These are phyloP conservation scores for Teinopalpus imperialis DNA, from an alignment of 2,888 invertebrate genomes.

Conservation along the genomic window DNA sequence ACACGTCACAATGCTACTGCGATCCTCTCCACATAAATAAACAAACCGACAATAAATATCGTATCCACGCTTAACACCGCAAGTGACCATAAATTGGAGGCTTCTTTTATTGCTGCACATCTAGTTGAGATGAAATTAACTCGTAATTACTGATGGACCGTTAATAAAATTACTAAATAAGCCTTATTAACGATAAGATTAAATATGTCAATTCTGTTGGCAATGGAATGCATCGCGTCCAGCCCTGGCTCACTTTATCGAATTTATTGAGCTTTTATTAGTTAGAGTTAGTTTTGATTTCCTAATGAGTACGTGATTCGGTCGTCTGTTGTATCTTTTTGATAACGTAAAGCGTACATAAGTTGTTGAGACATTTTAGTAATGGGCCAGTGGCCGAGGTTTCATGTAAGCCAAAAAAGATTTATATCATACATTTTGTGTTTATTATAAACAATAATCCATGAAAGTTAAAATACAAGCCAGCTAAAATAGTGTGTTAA, in stretches of 20 bases:
- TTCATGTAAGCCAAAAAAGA: too few relatives aligned
- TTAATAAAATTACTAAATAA: slow-evolving; percentile 44
- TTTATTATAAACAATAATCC: too few relatives aligned
- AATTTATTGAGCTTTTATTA: slow-evolving; percentile 19
- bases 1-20: slow-evolving; percentile 57
- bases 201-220: slow-evolving; percentile 23
- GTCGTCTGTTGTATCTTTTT: slow-evolving; percentile 3
- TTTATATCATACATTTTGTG: too few relatives aligned
- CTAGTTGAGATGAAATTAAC: slow-evolving; percentile 58
- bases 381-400: too few relatives aligned
- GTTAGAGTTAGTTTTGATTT: slow-evolving; percentile 8
- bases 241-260: slow-evolving; percentile 15
- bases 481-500: too few relatives aligned
- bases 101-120: slow-evolving; percentile 60
- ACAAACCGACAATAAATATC: slow-evolving; percentile 61
- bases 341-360: slow-evolving; percentile 12
- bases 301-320: slow-evolving; percentile 13
- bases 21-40: slow-evolving; percentile 46
- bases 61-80: slow-evolving; percentile 53
- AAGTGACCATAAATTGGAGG: slow-evolving; percentile 62
- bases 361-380: neutral
- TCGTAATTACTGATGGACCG: slow-evolving; percentile 61
- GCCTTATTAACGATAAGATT: slow-evolving; percentile 29
- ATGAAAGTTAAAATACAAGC: too few relatives aligned
- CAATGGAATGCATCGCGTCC: slow-evolving; percentile 14